phyloP scores from a whole-genome alignment of 2,888 invertebrate genomes.

The Himalopsyche anomala region DNA sequence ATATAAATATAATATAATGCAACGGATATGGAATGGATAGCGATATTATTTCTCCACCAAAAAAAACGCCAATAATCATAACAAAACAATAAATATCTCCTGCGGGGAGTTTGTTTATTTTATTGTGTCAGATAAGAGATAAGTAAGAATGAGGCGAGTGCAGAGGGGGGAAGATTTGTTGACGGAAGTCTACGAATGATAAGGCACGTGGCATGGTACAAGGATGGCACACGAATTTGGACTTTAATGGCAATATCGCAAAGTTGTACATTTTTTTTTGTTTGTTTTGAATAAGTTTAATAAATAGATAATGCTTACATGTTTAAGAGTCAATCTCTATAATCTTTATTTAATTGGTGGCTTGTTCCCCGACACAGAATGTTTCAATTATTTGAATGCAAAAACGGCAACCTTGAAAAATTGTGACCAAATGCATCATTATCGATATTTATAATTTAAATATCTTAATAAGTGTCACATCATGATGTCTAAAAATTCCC shows the following conservation, averaged over 20 bases:
- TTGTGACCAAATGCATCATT: too few species aligned
- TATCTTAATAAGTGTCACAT: too few species aligned
- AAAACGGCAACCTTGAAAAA: too few species aligned
- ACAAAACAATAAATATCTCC: not conserved
- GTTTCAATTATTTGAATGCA: too few species aligned
- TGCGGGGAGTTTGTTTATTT: not conserved
- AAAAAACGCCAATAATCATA: not conserved
- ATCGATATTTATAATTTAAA: too few species aligned
- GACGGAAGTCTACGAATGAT: conserved; percentile 9
- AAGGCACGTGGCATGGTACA: not conserved
- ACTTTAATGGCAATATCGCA: not conserved
- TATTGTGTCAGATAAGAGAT: conserved; percentile 3
- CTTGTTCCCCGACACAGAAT: too few species aligned
- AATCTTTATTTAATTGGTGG: too few species aligned
- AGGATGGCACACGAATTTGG: not conserved
- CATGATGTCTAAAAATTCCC: too few species aligned
- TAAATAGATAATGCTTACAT: too few species aligned
- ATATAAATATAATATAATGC: not conserved
- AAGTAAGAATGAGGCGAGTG: not conserved
- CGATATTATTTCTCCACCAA: not conserved
- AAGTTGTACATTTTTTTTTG: too few species aligned
- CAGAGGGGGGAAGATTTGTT: not conserved
- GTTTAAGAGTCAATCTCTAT: too few species aligned
- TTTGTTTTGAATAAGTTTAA: too few species aligned
- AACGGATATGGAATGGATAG: not conserved